phyloP scores from a whole-genome alignment of 2,888 invertebrate genomes.

The Atrina japonica region DNA sequence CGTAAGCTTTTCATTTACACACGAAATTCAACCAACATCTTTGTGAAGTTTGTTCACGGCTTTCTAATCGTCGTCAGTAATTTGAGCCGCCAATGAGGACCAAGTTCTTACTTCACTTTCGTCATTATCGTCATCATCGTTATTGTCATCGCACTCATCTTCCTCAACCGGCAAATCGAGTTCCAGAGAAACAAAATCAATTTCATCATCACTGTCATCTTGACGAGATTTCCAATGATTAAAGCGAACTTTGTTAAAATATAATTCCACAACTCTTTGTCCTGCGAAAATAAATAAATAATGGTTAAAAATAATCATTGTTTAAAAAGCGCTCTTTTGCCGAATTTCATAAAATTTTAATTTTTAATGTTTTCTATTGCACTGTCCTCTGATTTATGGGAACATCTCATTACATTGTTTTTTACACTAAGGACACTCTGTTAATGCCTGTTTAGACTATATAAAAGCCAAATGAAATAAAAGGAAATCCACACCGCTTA shows the following conservation, averaged over 20 bases:
- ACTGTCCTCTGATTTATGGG: too few relatives aligned
- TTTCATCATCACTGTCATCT: slow-evolving; percentile 51
- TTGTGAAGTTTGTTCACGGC: too few relatives aligned
- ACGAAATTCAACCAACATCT: too few relatives aligned
- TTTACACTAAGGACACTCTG: too few relatives aligned
- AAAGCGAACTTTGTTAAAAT: slow-evolving; percentile 54
- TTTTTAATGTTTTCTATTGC: too few relatives aligned
- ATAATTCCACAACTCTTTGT: slow-evolving; percentile 42
- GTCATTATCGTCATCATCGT: not conserved
- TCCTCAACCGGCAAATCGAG: not conserved
- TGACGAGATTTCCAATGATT: slow-evolving; percentile 54
- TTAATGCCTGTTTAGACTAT: too few relatives aligned
- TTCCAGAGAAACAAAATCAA: slow-evolving; percentile 48
- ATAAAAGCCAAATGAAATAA: too few relatives aligned
- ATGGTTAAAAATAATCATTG: not conserved
- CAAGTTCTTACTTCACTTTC: slow-evolving; percentile 29
- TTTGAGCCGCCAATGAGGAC: slow-evolving; percentile 25
- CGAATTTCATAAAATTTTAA: too few relatives aligned
- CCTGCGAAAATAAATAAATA: slow-evolving; percentile 48
- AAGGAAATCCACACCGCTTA: too few relatives aligned
- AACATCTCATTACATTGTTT: too few relatives aligned
- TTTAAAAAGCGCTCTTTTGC: slow-evolving; percentile 4
- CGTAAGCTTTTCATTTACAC: too few relatives aligned
- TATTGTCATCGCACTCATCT: not conserved
- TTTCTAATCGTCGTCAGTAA: slow-evolving; percentile 15